Conservation (phyloP, 2,888 invertebrate genomes). For the Tillus elongatus region DNA sequence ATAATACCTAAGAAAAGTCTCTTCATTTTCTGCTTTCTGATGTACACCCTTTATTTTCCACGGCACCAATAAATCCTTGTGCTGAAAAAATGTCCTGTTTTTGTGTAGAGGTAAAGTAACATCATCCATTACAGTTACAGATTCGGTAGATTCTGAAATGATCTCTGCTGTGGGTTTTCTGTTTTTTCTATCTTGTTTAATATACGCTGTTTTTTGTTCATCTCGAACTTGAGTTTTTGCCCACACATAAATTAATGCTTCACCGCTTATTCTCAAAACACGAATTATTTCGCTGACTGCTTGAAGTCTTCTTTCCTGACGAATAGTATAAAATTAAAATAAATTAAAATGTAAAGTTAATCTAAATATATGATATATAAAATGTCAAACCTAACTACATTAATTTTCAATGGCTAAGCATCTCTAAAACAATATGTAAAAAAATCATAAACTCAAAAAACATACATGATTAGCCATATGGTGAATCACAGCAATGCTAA, state of each 20-base stretch:
- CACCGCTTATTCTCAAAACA: constrained; percentile 62
- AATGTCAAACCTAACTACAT: no score
- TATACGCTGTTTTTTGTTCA: constrained; percentile 57
- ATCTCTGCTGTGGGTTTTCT: constrained; percentile 36
- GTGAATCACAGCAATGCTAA: constrained; percentile 95
- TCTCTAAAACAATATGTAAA: no score
- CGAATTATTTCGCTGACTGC: constrained; percentile 71
- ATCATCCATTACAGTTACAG: constrained; percentile 24
- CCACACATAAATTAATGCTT: constrained; percentile 90
- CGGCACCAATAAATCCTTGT: constrained; percentile 88
- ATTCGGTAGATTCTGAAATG: constrained; percentile 24
- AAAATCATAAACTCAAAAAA: constrained; percentile 15
- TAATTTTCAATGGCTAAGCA: constrained; percentile 1
- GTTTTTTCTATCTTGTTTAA: constrained; percentile 53
- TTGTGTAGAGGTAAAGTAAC: constrained; percentile 69
- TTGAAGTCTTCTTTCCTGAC: constrained; percentile 59
- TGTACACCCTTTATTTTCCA: constrained; percentile 71
- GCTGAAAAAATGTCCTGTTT: constrained; percentile 81
- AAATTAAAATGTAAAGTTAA: no score
- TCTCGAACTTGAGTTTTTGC: constrained; percentile 76
- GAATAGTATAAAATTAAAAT: constrained; percentile 13
- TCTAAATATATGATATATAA: no score
- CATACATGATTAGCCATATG: constrained; percentile 74
- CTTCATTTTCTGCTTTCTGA: constrained; percentile 37
- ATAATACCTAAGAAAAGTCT: constrained; percentile 75